Evolutionary conservation across 35 echinoderm and acorn worm species (phyloP).

Genomic region (Diadema setosum): DNA sequence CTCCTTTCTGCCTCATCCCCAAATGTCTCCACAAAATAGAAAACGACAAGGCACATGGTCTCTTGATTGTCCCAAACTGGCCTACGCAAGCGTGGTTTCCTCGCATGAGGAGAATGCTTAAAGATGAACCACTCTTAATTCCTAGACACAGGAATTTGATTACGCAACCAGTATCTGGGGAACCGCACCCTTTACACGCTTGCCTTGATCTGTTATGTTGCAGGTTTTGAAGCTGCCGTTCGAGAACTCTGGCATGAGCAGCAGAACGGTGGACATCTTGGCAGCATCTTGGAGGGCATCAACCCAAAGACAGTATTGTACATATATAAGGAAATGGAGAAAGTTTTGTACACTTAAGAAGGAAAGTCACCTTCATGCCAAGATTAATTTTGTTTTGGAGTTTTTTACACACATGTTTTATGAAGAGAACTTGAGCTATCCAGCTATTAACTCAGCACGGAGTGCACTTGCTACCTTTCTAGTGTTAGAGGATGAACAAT

Average conservation of each 20-base stretch:
- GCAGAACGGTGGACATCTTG: constrained; percentile 26
- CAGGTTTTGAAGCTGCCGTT: constrained; percentile 20
- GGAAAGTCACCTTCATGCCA: constrained; percentile 19
- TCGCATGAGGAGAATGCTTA: neutral
- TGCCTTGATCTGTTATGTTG: neutral
- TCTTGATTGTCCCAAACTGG: constrained; percentile 46
- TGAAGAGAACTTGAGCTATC: neutral
- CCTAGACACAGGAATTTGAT: neutral
- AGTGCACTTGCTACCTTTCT: constrained; percentile 36
- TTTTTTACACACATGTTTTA: constrained; percentile 38
- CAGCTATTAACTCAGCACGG: constrained; percentile 36
- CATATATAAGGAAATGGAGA: constrained; percentile 43
- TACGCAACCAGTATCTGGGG: neutral
- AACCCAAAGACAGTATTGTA: constrained; percentile 45
- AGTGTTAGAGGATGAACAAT: neutral
- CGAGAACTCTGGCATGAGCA: neutral
- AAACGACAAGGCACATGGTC: constrained; percentile 6
- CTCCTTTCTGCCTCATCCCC: constrained; percentile 13
- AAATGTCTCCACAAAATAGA: constrained; percentile 15
- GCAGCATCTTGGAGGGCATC: constrained; percentile 9
- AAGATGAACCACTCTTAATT: neutral
- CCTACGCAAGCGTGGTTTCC: constrained; percentile 46
- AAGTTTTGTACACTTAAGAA: constrained; percentile 50
- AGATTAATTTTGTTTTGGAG: neutral
- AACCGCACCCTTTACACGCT: neutral